These are phyloP conservation scores for Prolemur simus DNA, from an alignment of 2,113 vertebrate species.

Conservation along the genomic window DNA sequence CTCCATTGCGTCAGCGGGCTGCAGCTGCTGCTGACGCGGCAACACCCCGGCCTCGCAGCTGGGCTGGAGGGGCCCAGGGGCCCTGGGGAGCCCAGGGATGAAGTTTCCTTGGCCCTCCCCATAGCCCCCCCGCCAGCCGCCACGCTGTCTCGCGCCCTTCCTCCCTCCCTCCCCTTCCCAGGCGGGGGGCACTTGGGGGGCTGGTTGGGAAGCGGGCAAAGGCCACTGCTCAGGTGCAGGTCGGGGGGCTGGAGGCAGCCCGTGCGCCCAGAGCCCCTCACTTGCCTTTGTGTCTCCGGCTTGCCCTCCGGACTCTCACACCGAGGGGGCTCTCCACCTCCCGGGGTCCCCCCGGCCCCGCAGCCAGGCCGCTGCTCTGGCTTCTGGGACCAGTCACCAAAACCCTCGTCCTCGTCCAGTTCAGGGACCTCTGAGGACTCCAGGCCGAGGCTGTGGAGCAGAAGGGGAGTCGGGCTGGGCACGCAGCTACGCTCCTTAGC, in stretches of 20 bases:
- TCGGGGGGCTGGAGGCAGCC: no score
- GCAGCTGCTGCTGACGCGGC: conserved; percentile 71
- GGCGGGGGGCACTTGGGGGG: not conserved
- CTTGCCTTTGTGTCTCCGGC: conserved; percentile 26
- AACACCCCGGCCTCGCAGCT: conserved; percentile 37
- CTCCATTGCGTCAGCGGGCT: conserved; percentile 58
- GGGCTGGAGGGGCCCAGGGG: conserved; percentile 67
- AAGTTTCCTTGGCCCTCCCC: conserved; percentile 25
- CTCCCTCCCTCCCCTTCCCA: not conserved
- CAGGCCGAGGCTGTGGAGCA: conserved; percentile 80
- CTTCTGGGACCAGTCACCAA: conserved; percentile 93
- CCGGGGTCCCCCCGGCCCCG: conserved; percentile 70
- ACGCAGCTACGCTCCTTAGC: no score
- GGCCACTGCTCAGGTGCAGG: rapidly evolving
- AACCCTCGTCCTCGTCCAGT: conserved; percentile 94
- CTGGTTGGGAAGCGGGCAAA: not conserved
- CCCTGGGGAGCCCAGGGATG: conserved; percentile 67
- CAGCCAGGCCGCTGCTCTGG: conserved; percentile 83
- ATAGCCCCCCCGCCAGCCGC: not conserved
- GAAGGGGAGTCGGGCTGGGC: not conserved
- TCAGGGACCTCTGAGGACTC: conserved; percentile 82
- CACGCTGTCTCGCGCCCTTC: not conserved
- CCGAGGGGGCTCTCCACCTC: rapidly evolving
- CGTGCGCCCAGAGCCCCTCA: not conserved
- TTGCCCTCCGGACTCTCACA: not conserved